A percentile compares a stretch with the other conserved stretches of the same genome.
Evolutionary conservation across 92 coral and sea anemone genomes (phyloP).

Genomic region (Blastomussa wellsi): DNA sequence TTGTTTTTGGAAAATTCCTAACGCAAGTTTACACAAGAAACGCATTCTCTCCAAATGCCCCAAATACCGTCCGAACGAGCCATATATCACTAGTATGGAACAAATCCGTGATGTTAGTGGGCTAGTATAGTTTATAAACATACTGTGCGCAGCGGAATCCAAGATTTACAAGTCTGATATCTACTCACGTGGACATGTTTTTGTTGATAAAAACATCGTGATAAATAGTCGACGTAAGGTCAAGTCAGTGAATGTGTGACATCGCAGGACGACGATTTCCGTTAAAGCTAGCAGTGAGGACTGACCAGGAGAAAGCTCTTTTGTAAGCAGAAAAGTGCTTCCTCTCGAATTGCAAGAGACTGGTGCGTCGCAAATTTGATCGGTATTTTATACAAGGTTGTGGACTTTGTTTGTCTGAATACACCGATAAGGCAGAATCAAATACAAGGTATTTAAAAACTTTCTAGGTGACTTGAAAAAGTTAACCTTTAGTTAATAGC

Average conservation of each 20-base stretch:
- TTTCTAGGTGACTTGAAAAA: background rate
- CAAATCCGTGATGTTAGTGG: slow-evolving; percentile 22
- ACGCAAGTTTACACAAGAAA: background rate
- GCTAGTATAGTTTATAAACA: slow-evolving; percentile 1
- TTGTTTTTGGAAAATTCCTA: background rate
- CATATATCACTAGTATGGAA: background rate
- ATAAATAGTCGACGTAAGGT: slow-evolving; percentile 34
- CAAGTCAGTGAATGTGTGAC: slow-evolving; percentile 7
- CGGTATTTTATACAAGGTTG: background rate
- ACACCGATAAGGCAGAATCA: background rate
- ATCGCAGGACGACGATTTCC: background rate
- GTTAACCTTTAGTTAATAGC: background rate
- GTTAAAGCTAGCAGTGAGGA: background rate
- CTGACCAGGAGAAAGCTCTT: background rate
- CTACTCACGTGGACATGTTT: background rate
- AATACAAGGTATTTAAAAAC: background rate
- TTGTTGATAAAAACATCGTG: slow-evolving; percentile 17
- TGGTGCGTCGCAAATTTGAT: background rate
- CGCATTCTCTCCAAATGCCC: background rate
- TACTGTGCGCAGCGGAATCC: slow-evolving; percentile 17
- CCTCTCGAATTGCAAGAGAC: background rate
- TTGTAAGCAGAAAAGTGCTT: background rate
- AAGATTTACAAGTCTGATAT: slow-evolving; percentile 28
- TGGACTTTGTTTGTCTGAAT: background rate
- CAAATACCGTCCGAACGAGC: background rate